Base-by-base conservation (phyloP, 2,797 vertebrate species). In the Zenarchopterus dispar region DNA sequence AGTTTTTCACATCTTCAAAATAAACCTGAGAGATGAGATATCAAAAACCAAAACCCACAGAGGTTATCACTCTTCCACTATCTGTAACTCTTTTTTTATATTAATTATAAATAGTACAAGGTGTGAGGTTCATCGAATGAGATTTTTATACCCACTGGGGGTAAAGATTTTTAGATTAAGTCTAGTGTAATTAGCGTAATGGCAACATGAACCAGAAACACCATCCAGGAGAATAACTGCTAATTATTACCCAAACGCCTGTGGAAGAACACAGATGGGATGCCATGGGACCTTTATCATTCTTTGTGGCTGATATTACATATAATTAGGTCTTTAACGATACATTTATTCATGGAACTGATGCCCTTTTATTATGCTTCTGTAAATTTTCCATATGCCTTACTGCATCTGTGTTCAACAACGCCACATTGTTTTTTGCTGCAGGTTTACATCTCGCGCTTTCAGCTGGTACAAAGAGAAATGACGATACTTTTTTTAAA, bases 41-140 rank as follows among this genome's bases (percentile, higher is more conserved):
- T 36, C 9, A 36, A 36, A 36, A 36, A 10, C 33, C 21, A 24
- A 45, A 54, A 53, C 10, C 10, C 31, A 19, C 18, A 43, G 15
- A 60, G 26, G 26, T 26, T 9, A 66, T 54, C 39, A 57, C 48
- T 44, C 33, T 13, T 36, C 6, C 33, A 10, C n/a, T n/a, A n/a
- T n/a, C n/a, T n/a, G n/a, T n/a, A n/a, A n/a, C 2, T 36, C 33
- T 10, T 11, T 13, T 36, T 36, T 36, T 10, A 11, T 36, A 67
- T 56, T 15, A 61, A 76, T 54, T 62, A 62, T 73, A 33, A 43
- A 77, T 49, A 47, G 0, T 53, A 33, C 5, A 49, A 19, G 28
- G 53, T 64, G 66, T 54, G 56, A 52, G 48, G 41, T 55, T 48
- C 19, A 47, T 1, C 8, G 19, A 23, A 26, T 44, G 45, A 49